Conservation (phyloP, 2,888 invertebrate species). For the Eupithecia centaureata region DNA sequence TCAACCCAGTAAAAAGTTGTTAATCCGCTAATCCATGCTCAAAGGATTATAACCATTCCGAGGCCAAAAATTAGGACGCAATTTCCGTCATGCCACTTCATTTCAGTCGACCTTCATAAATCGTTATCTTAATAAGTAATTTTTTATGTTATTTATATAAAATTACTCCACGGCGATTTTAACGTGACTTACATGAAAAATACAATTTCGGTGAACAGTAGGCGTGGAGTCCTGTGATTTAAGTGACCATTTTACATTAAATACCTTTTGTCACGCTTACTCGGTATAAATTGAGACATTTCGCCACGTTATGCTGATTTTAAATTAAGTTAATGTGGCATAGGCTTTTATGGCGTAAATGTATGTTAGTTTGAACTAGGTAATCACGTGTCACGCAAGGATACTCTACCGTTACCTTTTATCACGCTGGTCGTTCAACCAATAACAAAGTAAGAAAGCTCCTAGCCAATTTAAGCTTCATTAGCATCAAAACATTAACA, state of each 20-base stretch:
- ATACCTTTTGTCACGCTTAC: constrained; percentile 73
- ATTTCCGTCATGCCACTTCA: constrained; percentile 36
- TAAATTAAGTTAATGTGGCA: constrained; percentile 52
- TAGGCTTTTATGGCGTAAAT: constrained; percentile 44
- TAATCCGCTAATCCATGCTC: constrained; percentile 18
- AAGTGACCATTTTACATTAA: constrained; percentile 68
- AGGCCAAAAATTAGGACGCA: constrained; percentile 22
- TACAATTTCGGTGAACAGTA: constrained; percentile 59
- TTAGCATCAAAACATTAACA: neutral
- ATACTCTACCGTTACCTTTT: constrained; percentile 19
- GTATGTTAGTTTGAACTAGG: constrained; percentile 30
- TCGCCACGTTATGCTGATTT: constrained; percentile 55
- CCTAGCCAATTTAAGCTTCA: neutral
- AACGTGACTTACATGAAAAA: constrained; percentile 65
- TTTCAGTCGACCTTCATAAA: constrained; percentile 42
- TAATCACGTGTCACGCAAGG: constrained; percentile 31
- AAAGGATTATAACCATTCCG: constrained; percentile 12
- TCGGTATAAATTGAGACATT: constrained; percentile 74
- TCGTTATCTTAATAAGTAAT: constrained; percentile 58
- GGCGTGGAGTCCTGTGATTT: constrained; percentile 71
- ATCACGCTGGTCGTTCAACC: neutral
- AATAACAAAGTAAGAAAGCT: neutral
- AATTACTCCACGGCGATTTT: constrained; percentile 55
- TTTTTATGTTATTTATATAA: constrained; percentile 57
- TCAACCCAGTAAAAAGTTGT: constrained; percentile 5